phyloP scores from a whole-genome alignment of 64 coral and sea anemone genomes.

The Stichodactyla mertensii region DNA sequence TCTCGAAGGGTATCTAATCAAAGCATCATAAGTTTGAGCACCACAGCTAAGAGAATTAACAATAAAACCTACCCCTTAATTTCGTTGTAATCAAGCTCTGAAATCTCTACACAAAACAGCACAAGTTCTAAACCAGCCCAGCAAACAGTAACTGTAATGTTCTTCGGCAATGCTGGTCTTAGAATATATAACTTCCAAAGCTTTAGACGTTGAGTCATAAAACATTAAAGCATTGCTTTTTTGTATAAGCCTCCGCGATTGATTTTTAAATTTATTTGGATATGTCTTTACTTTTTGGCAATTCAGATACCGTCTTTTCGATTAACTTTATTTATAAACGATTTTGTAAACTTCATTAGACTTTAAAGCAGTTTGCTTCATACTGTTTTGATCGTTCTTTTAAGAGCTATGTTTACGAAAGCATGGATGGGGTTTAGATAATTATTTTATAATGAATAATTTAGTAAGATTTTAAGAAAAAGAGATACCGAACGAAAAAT shows the following conservation, averaged over 20 bases:
- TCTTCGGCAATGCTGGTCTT: neutral
- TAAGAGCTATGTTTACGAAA: neutral
- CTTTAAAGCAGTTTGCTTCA: neutral
- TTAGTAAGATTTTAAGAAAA: neutral
- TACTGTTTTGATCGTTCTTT: neutral
- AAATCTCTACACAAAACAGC: neutral
- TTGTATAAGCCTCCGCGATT: too few relatives aligned
- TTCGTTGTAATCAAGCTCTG: too few relatives aligned
- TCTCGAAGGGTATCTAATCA: neutral
- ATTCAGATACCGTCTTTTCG: neutral
- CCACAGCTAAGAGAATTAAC: neutral
- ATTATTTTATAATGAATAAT: neutral
- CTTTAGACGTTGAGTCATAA: neutral
- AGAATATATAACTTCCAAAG: neutral
- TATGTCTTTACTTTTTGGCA: neutral
- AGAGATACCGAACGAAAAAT: neutral
- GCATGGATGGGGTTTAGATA: neutral
- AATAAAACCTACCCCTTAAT: too few relatives aligned
- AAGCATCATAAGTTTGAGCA: neutral
- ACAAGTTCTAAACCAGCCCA: neutral
- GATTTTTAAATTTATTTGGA: too few relatives aligned
- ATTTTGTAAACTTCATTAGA: neutral
- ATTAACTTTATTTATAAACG: neutral
- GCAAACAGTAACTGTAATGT: neutral
- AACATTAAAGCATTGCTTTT: neutral